Conservation (phyloP, 2,888 invertebrate species). For the Disparrhopalites patrizii region DNA sequence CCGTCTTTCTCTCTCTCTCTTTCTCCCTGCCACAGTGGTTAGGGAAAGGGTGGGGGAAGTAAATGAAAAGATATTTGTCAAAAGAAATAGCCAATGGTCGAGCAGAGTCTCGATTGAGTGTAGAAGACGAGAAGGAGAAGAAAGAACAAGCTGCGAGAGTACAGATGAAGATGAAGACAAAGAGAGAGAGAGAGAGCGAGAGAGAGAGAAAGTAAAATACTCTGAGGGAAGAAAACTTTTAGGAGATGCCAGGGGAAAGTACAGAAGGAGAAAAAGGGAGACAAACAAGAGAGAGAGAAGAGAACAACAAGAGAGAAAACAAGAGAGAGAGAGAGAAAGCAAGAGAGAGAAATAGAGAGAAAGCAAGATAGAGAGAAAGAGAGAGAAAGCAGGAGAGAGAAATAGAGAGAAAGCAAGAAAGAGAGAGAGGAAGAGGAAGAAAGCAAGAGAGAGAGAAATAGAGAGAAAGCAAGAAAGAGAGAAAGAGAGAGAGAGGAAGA, state of each 20-base stretch:
- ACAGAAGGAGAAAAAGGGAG: not conserved
- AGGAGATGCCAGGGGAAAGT: not conserved
- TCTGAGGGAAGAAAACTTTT: conserved; percentile 4
- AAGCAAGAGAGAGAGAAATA: too few relatives aligned
- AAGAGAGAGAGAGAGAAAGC: not conserved
- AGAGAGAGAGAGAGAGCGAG: not conserved
- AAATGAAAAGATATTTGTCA: conserved; percentile 33
- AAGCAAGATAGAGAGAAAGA: too few relatives aligned
- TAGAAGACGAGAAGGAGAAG: conserved; percentile 15
- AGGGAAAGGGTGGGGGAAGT: conserved; percentile 21
- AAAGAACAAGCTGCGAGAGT: conserved; percentile 25
- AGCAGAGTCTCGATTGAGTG: conserved; percentile 22
- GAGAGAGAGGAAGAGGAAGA: conserved; percentile 11
- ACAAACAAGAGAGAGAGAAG: too few relatives aligned
- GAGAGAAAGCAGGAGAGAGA: conserved; percentile 15
- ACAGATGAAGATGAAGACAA: not conserved
- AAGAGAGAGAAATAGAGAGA: not conserved
- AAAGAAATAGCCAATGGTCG: conserved; percentile 32
- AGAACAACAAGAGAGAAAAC: conserved; percentile 3
- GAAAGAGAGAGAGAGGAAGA: conserved; percentile 10
- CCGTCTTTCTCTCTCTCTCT: not conserved
- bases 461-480: conserved; percentile 1
- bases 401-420: not conserved
- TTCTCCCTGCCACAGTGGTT: not conserved
- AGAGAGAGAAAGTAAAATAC: too few relatives aligned